Conservation (phyloP, 2,113 vertebrate species). For the Corythornis cristatus region DNA sequence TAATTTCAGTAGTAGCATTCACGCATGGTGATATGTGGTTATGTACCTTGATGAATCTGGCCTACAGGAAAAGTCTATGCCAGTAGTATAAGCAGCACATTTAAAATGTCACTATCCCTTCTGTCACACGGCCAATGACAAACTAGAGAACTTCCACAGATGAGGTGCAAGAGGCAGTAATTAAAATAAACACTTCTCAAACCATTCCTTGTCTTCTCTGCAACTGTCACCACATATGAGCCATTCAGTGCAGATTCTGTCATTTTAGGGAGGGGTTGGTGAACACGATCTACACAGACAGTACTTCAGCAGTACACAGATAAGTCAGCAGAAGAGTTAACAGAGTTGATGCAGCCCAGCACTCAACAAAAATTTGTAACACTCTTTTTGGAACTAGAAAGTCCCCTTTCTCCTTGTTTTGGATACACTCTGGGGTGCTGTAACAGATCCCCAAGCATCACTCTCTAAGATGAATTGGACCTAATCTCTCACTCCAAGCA, state of each 20-base stretch:
- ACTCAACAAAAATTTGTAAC: neutral
- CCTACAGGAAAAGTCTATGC: neutral
- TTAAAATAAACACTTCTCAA: neutral
- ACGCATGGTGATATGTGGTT: neutral
- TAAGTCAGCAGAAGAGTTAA: neutral
- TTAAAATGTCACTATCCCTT: neutral
- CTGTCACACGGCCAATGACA: neutral
- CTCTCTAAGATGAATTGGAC: neutral
- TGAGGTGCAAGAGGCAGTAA: neutral
- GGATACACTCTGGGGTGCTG: neutral
- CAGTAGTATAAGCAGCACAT: neutral
- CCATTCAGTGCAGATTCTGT: neutral
- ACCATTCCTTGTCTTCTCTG: neutral
- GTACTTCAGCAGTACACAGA: neutral
- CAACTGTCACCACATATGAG: neutral
- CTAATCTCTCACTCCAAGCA: neutral
- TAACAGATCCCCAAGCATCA: neutral
- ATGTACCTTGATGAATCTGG: neutral
- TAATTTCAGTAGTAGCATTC: neutral
- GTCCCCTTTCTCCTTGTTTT: neutral
- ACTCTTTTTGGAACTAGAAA: neutral
- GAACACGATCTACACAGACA: neutral
- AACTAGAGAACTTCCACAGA: neutral
- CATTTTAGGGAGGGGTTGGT: neutral
- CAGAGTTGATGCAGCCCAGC: neutral